These are phyloP conservation scores for Anas acuta DNA, from an alignment of 2,797 vertebrate species.

Conservation along the genomic window DNA sequence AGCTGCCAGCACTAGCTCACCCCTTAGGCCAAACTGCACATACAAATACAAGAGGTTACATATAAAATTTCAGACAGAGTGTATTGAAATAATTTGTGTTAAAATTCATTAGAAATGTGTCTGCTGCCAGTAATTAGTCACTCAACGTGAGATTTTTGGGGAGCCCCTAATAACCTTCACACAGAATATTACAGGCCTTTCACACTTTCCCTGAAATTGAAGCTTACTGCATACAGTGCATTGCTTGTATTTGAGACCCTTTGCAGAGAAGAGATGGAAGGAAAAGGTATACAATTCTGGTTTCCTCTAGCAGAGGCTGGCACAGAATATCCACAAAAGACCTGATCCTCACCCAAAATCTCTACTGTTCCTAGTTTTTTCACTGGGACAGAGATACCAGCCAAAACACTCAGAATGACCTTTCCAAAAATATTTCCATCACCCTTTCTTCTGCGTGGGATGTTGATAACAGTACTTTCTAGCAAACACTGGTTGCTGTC, in stretches of 20 bases:
- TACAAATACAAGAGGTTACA: not conserved
- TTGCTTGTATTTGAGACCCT: not conserved
- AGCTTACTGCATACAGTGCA: not conserved
- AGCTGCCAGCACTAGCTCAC: not conserved
- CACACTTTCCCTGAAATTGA: not conserved
- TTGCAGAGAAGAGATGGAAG: not conserved
- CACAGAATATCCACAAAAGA: not conserved
- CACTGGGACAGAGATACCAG: not conserved
- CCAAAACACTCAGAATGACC: not conserved
- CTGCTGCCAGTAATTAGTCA: constrained; percentile 1
- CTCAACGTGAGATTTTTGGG: not conserved
- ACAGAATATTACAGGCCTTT: not conserved
- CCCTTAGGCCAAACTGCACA: not conserved
- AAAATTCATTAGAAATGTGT: constrained; percentile 14
- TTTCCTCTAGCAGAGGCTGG: not conserved
- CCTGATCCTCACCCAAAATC: not conserved
- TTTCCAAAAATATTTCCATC: not conserved
- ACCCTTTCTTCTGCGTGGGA: not conserved
- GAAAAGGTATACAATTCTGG: not conserved
- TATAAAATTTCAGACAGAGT: not conserved
- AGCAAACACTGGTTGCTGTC: not conserved
- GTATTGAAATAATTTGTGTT: not conserved
- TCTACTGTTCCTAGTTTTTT: not conserved
- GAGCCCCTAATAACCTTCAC: not conserved
- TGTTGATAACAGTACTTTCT: not conserved